Base-by-base conservation (phyloP, 2,797 vertebrate species). In the Lophius americanus region DNA sequence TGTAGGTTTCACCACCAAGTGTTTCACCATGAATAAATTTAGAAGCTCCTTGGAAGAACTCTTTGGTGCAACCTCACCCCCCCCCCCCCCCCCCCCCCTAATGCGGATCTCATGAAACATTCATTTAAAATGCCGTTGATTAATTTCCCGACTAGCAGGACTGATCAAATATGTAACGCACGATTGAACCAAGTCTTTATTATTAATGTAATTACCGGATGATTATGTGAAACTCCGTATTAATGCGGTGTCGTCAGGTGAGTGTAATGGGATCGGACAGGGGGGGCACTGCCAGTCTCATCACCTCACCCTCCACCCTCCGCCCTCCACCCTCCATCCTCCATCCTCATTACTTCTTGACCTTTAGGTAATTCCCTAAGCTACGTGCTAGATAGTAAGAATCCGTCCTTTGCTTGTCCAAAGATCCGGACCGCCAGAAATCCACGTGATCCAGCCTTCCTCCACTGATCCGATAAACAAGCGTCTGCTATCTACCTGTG, bases 381-480 rank as follows among this genome's bases (percentile, higher is more conserved):
- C n/a, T 35, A 4, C 23, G 36, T n/a, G 23, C 32, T 44, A 37
- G 23, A 60, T 60, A 23, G 60, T 33, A 61, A 54, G 67, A 75
- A 60, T 59, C 23, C 13, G 35, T 9, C n/a, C 8, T 41, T 59
- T 52, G 63, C 51, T 46, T 73, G 48, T n/a, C 52, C 57, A 67
- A 41, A 42, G 50, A 52, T 64, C 23, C 2, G 0, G 36, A 63
- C 36, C 6, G 62, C 39, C 43, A 54, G 35, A 72, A 74, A 68
- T 9, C 60, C 14, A n/a, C 53, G 41, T 32, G 42, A 44, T 1
- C 55, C 50, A 49, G 35, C 61, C 70, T 51, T 83, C 63, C 65
- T 51, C 66, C 60, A 8, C 23, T 75, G 64, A 91, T 89, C 83
- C 77, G 82, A 87, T 84, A 67, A 85, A 80, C 79, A 84, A 81